Evolutionary conservation across 1,140 invertebrate species (phyloP).

Genomic region (Brachionus paranguensis): DNA sequence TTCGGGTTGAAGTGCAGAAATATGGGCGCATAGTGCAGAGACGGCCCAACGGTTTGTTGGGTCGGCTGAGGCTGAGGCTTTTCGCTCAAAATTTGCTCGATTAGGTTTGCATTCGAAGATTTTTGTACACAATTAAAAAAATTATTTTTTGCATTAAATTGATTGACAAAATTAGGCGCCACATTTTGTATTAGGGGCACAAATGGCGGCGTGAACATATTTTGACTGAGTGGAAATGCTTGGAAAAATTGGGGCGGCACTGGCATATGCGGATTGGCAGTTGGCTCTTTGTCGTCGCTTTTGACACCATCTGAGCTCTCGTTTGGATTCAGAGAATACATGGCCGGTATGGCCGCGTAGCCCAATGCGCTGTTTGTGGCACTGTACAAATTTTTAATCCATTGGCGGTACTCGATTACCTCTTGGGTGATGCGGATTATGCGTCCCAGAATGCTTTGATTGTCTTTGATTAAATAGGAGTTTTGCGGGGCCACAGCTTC

Average conservation of each 20-base stretch:
- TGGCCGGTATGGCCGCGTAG: background rate
- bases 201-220: background rate
- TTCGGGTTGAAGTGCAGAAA: background rate
- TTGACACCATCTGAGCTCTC: background rate
- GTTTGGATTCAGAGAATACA: background rate
- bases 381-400: slow-evolving; percentile 22
- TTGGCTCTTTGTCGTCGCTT: background rate
- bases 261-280: background rate
- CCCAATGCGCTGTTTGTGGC: background rate
- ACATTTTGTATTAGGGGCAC: background rate
- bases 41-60: background rate
- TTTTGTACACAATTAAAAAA: slow-evolving; percentile 15
- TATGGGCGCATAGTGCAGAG: background rate
- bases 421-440: slow-evolving; percentile 30
- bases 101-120: background rate
- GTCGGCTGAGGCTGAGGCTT: background rate
- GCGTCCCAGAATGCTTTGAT: slow-evolving; percentile 32
- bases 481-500: slow-evolving; percentile 64
- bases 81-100: background rate
- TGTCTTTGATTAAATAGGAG: slow-evolving; percentile 41
- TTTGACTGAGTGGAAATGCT: slow-evolving; percentile 19
- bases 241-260: slow-evolving; percentile 10
- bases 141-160: background rate
- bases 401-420: slow-evolving; percentile 32
- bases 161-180: background rate